Evolutionary conservation across 2,797 vertebrate genomes (phyloP).

Genomic region (Poeciliopsis turneri): DNA sequence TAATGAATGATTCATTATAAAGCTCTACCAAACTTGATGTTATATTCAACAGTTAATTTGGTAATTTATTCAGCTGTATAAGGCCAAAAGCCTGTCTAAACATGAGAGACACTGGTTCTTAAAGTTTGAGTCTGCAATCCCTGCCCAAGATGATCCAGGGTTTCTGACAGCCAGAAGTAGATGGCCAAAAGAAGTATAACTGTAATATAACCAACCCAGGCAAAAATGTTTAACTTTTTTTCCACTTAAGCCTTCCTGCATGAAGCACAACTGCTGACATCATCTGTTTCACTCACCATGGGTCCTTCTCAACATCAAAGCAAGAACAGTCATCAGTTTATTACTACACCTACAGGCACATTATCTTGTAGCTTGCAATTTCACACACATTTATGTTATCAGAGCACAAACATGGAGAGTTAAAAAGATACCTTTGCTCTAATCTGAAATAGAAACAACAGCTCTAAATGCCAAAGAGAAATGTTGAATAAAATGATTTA

Average conservation of each 20-base stretch:
- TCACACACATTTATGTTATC: slow-evolving; percentile 56
- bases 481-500: slow-evolving; percentile 47
- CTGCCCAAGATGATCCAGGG: not conserved
- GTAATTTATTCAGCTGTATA: not conserved
- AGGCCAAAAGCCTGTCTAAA: not conserved
- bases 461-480: slow-evolving; percentile 41
- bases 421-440: slow-evolving; percentile 37
- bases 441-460: slow-evolving; percentile 19
- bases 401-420: slow-evolving; percentile 47
- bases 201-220: slow-evolving; percentile 15
- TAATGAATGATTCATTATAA: not conserved
- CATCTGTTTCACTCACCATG: slow-evolving; percentile 60
- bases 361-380: slow-evolving; percentile 72
- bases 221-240: slow-evolving; percentile 13
- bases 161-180: slow-evolving; percentile 65
- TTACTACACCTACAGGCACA: slow-evolving; percentile 71
- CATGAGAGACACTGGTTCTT: not conserved
- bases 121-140: not conserved
- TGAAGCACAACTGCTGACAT: slow-evolving; percentile 56
- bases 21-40: not conserved
- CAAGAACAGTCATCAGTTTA: slow-evolving; percentile 72
- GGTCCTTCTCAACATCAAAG: slow-evolving; percentile 63
- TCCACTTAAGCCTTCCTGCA: slow-evolving; percentile 29
- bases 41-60: not conserved
- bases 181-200: slow-evolving; percentile 23